Evolutionary conservation across 2,888 invertebrate species (phyloP).

Genomic region (Drosophila percnosoma): DNA sequence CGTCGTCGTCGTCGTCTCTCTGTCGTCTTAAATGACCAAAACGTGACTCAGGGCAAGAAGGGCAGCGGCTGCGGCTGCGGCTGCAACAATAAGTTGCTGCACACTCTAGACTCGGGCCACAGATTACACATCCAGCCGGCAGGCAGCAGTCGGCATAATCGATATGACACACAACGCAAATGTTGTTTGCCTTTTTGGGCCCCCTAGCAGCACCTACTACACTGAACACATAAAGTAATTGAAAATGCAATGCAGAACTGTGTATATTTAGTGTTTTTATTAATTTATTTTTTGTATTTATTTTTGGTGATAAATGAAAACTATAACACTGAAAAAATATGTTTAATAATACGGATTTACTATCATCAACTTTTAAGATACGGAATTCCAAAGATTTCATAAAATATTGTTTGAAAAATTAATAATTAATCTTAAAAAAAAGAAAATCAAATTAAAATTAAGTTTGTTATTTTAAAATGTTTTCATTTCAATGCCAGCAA

Average conservation of each 20-base stretch:
- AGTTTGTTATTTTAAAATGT: neutral
- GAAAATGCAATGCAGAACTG: neutral
- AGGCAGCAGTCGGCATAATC: slow-evolving; percentile 17
- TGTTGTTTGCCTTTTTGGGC: slow-evolving; percentile 31
- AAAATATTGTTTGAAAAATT: neutral
- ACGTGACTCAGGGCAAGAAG: slow-evolving; percentile 53
- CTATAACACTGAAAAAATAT: neutral
- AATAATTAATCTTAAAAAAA: neutral
- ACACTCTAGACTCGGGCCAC: slow-evolving; percentile 4
- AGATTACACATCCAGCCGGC: neutral
- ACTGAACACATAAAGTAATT: neutral
- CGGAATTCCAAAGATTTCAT: neutral
- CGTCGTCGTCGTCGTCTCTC: neutral
- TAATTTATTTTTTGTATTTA: neutral
- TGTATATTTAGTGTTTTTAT: neutral
- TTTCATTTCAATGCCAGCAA: neutral
- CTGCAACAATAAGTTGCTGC: slow-evolving; percentile 18
- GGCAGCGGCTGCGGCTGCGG: slow-evolving; percentile 8
- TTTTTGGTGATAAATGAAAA: neutral
- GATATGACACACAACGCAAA: slow-evolving; percentile 38
- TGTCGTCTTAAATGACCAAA: slow-evolving; percentile 58
- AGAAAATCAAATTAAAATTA: neutral
- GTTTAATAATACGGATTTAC: neutral
- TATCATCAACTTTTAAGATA: neutral
- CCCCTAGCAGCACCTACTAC: slow-evolving; percentile 8